Evolutionary conservation across 2,797 vertebrate species (phyloP).

Genomic region (Picus viridis): DNA sequence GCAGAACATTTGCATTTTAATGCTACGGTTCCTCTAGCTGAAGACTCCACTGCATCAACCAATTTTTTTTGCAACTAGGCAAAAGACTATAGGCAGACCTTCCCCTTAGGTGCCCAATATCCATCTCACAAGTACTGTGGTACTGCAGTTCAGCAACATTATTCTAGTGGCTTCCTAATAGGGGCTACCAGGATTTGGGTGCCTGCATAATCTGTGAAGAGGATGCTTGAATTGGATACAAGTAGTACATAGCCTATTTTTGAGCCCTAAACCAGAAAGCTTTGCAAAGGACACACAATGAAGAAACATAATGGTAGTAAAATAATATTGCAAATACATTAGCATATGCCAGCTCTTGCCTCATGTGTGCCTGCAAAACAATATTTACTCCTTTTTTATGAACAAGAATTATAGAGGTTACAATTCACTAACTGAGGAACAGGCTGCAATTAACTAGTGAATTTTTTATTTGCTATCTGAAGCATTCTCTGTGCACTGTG

Average conservation of each 20-base stretch:
- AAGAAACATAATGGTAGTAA: not conserved
- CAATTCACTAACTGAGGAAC: not conserved
- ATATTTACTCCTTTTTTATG: not conserved
- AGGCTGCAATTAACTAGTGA: not conserved
- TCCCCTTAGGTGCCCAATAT: rapidly evolving
- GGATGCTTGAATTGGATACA: not conserved
- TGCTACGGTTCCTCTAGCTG: not conserved
- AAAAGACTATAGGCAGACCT: not conserved
- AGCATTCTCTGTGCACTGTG: not conserved
- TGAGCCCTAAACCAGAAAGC: not conserved
- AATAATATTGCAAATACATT: rapidly evolving
- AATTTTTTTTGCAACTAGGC: not conserved
- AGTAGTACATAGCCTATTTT: rapidly evolving
- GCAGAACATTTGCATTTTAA: not conserved
- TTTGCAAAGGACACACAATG: not conserved
- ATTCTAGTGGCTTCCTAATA: not conserved
- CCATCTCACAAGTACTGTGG: rapidly evolving
- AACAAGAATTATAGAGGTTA: not conserved
- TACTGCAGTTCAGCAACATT: not conserved
- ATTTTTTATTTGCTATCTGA: not conserved
- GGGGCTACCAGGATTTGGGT: not conserved
- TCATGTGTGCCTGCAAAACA: not conserved
- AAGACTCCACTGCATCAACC: not conserved
- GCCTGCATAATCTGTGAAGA: not conserved
- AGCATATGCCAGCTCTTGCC: not conserved